phyloP scores from a whole-genome alignment of 2,797 vertebrate genomes.

The Prionace glauca region DNA sequence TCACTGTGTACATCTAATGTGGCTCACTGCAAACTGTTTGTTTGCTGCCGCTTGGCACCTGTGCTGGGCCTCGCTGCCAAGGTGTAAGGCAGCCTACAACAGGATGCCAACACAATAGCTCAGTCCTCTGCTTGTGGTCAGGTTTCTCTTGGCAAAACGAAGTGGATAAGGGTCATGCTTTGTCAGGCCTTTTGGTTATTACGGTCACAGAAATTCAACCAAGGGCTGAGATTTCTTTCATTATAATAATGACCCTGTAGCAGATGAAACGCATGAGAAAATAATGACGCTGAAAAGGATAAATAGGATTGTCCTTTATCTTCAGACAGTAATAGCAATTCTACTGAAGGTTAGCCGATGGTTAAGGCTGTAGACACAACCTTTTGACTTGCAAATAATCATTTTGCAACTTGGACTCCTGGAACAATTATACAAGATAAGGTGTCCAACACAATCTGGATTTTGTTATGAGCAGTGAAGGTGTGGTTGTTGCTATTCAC shows the following conservation, averaged over 20 bases:
- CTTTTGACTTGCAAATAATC: background rate
- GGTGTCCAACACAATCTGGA: background rate
- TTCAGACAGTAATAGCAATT: background rate
- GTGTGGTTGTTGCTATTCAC: background rate
- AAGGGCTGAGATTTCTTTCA: background rate
- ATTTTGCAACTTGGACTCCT: background rate
- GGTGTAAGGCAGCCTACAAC: background rate
- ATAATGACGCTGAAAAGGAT: background rate
- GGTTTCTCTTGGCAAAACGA: background rate
- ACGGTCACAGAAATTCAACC: background rate
- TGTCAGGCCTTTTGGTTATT: background rate
- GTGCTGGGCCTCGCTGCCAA: background rate
- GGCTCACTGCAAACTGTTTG: background rate
- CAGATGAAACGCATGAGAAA: background rate
- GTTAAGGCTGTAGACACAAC: background rate
- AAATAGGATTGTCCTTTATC: slow-evolving; percentile 1
- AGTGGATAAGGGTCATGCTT: background rate
- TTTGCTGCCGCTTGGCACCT: slow-evolving; percentile 17
- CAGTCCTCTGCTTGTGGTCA: background rate
- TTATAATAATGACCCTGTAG: background rate
- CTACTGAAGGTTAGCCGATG: background rate
- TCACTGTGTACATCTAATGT: background rate
- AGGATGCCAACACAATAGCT: background rate
- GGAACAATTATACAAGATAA: no score
- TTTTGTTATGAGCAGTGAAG: background rate